These are phyloP conservation scores for Penaeus monodon DNA, from an alignment of 2,888 invertebrate species.

Conservation along the genomic window DNA sequence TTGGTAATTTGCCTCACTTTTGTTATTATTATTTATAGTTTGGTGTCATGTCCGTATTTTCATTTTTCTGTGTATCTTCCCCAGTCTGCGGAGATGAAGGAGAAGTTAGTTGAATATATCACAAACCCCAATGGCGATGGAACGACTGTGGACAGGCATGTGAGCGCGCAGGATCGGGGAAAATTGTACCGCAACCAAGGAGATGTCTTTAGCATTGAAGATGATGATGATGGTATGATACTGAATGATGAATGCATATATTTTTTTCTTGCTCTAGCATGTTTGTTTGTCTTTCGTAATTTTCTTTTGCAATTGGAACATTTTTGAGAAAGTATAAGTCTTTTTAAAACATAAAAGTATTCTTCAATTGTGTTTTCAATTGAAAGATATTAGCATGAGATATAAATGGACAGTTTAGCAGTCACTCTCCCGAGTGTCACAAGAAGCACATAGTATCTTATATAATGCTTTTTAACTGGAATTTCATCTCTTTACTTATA, in stretches of 20 bases:
- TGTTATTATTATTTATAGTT: background rate
- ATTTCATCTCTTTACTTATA: background rate
- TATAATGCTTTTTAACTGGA: too few species aligned
- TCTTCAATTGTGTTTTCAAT: too few species aligned
- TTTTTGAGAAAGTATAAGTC: too few species aligned
- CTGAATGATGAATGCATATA: too few species aligned
- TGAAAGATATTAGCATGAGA: too few species aligned
- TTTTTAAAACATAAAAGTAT: too few species aligned
- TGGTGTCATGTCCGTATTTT: background rate
- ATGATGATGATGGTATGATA: constrained; percentile 3
- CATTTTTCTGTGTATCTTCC: background rate
- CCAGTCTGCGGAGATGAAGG: constrained; percentile 69
- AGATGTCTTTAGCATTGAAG: constrained; percentile 58
- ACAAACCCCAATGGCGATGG: constrained; percentile 68
- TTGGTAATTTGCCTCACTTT: background rate
- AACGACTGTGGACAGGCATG: constrained; percentile 38
- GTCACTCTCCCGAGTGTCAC: too few species aligned
- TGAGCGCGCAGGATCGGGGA: constrained; percentile 56
- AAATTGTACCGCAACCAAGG: constrained; percentile 52
- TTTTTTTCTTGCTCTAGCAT: too few species aligned
- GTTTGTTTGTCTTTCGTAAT: too few species aligned
- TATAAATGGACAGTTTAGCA: too few species aligned
- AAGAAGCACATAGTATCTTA: too few species aligned
- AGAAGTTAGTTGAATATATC: constrained; percentile 71
- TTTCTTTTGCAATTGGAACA: too few species aligned